Evolutionary conservation across 2,888 invertebrate species (phyloP), one percentile per base, ranked within the genome.

Genomic region (Drosophila stalkeri): DNA sequence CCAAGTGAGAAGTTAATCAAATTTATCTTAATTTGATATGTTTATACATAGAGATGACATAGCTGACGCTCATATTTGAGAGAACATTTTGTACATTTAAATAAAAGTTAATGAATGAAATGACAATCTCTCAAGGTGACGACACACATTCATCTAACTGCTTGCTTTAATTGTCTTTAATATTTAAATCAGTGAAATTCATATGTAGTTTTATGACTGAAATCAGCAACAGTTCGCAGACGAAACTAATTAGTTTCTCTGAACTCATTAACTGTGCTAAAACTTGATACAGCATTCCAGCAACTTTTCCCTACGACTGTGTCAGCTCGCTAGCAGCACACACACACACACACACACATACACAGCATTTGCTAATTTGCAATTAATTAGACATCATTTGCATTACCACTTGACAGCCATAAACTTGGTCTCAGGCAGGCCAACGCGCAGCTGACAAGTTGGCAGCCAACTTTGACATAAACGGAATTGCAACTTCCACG

Each of bases 371-470:
- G 70, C 67, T 72, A 76, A 77, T 78, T 69, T 67, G 75, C 85
- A 85, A 83, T 80, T 85, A 86, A 86, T 87, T 87, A 83, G 76
- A 79, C 77, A 72, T 79, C 83, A 86, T 86, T 87, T 86, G 82
- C 86, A 87, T 82, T 78, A 64, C 64, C 75, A 82, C 75, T 64
- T 71, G 72, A 46, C 66, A 64, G 69, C 52, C 49, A 67, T 65
- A 71, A 74, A 77, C 68, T 77, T 77, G 56, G 57, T 49, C 51
- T 31, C 65, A 63, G 9, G 41, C 60, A 56, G 44, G 27, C 46
- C 65, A 64, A 69, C 69, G 77, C 73, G 65, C 63, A 70, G 51
- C 63, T 77, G 77, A 73, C 77, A 77, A 69, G 70, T 59, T 73
- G 62, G 46, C 60, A 56, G 67, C 31, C 66, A 77, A 64, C 64